Conservation (phyloP, 2,113 vertebrate genomes). For the Hippopotamus amphibius region DNA sequence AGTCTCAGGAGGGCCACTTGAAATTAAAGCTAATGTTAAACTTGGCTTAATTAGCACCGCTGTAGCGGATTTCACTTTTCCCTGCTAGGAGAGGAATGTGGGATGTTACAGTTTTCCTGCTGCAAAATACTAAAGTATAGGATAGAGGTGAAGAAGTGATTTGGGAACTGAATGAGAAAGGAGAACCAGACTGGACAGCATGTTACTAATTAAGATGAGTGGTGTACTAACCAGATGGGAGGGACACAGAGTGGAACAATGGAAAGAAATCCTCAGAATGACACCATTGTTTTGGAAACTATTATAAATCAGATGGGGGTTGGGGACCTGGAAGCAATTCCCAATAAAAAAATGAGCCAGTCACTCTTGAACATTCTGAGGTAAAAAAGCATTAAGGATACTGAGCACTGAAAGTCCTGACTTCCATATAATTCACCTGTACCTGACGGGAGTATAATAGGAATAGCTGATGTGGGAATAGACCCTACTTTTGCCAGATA, state of each 20-base stretch:
- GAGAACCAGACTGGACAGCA: constrained; percentile 87
- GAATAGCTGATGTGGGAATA: neutral
- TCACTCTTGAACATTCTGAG: neutral
- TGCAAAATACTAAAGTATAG: constrained; percentile 86
- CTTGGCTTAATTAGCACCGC: constrained; percentile 84
- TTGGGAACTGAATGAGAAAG: constrained; percentile 87
- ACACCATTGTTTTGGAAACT: constrained; percentile 65
- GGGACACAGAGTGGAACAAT: constrained; percentile 84
- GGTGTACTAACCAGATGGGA: constrained; percentile 87
- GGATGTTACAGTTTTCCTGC: constrained; percentile 82
- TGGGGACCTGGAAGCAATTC: constrained; percentile 20
- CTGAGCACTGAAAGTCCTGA: neutral
- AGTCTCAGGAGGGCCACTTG: constrained; percentile 85
- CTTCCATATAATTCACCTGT: neutral
- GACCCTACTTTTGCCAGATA: neutral
- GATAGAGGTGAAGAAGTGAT: constrained; percentile 88
- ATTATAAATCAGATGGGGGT: constrained; percentile 55
- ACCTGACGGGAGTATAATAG: neutral
- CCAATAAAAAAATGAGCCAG: constrained; percentile 25
- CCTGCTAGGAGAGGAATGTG: constrained; percentile 80
- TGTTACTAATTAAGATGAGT: constrained; percentile 89
- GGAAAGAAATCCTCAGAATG: constrained; percentile 66
- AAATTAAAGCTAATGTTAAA: constrained; percentile 86
- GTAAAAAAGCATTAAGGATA: neutral
- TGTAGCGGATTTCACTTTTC: constrained; percentile 77